A percentile compares a stretch with the other conserved stretches of the same genome.
Evolutionary conservation across 2,797 vertebrate species (phyloP).

Genomic region (Cichlasoma orientale): DNA sequence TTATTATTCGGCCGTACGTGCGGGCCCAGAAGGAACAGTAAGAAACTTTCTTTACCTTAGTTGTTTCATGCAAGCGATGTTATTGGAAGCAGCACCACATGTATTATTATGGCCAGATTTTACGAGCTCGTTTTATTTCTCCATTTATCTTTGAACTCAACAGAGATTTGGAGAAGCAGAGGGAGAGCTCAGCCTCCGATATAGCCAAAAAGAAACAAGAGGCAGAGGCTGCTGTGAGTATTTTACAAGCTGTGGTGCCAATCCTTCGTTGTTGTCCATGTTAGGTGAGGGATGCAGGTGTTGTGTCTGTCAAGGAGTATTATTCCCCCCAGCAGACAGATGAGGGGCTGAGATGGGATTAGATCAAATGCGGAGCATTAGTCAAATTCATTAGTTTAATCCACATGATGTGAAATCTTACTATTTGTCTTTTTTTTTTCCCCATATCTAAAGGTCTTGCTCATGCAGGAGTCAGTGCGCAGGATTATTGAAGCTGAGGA

Average conservation of each 20-base stretch:
- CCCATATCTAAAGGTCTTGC: constrained; percentile 83
- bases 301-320: constrained; percentile 27
- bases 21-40: constrained; percentile 94
- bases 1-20: constrained; percentile 95
- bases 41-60: constrained; percentile 51
- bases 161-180: constrained; percentile 95
- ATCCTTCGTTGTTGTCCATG: not conserved
- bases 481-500: constrained; percentile 97
- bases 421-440: constrained; percentile 37
- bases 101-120: constrained; percentile 47
- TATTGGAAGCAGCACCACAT: constrained; percentile 30
- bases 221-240: constrained; percentile 93
- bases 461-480: constrained; percentile 98
- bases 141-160: constrained; percentile 45
- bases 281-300: constrained; percentile 13
- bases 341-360: constrained; percentile 29
- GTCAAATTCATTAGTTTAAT: constrained; percentile 42
- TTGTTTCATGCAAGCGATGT: constrained; percentile 36
- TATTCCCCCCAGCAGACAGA: constrained; percentile 9
- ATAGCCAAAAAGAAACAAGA: constrained; percentile 94
- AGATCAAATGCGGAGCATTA: constrained; percentile 38
- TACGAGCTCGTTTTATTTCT: constrained; percentile 56
- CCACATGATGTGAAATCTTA: constrained; percentile 46
- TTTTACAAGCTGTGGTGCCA: constrained; percentile 14
- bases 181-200: constrained; percentile 89